Evolutionary conservation across 1,140 invertebrate genomes (phyloP).

Genomic region (Gonioctena quinquepunctata): DNA sequence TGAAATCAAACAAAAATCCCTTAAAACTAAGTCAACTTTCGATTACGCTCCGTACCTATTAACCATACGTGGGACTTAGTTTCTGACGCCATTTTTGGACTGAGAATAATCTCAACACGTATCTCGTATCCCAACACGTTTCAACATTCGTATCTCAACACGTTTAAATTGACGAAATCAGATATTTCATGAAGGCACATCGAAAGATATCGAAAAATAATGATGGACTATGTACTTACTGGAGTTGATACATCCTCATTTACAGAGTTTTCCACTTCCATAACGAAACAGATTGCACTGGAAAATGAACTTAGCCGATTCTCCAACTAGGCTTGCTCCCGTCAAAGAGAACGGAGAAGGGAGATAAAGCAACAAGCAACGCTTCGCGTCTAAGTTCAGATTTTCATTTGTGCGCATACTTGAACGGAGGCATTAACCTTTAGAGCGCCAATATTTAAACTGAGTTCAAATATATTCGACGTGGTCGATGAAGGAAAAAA

Average conservation of each 20-base stretch:
- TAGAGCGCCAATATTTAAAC: too few relatives aligned
- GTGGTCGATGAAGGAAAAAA: too few relatives aligned
- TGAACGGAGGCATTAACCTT: slow-evolving; percentile 12
- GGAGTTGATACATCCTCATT: slow-evolving; percentile 39
- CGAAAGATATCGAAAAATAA: slow-evolving; percentile 31
- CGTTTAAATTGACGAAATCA: slow-evolving; percentile 40
- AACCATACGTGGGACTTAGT: slow-evolving; percentile 63
- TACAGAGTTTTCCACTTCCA: slow-evolving; percentile 50
- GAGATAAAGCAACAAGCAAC: slow-evolving; percentile 18
- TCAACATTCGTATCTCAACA: slow-evolving; percentile 39
- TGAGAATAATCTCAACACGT: too few relatives aligned
- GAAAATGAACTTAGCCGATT: slow-evolving; percentile 24
- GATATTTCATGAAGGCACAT: slow-evolving; percentile 31
- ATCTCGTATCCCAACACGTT: too few relatives aligned
- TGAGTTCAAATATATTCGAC: too few relatives aligned
- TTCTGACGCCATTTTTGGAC: slow-evolving; percentile 83
- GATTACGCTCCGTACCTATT: background rate
- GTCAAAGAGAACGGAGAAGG: background rate
- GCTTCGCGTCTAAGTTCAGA: slow-evolving; percentile 24
- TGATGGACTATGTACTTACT: slow-evolving; percentile 45
- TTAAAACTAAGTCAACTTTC: slow-evolving; percentile 10
- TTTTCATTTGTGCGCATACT: slow-evolving; percentile 10
- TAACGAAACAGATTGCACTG: slow-evolving; percentile 35
- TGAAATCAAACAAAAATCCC: slow-evolving; percentile 22
- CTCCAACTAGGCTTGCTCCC: background rate